phyloP scores from a whole-genome alignment of 2,888 invertebrate genomes.

The Hipparchia sbordonii region DNA sequence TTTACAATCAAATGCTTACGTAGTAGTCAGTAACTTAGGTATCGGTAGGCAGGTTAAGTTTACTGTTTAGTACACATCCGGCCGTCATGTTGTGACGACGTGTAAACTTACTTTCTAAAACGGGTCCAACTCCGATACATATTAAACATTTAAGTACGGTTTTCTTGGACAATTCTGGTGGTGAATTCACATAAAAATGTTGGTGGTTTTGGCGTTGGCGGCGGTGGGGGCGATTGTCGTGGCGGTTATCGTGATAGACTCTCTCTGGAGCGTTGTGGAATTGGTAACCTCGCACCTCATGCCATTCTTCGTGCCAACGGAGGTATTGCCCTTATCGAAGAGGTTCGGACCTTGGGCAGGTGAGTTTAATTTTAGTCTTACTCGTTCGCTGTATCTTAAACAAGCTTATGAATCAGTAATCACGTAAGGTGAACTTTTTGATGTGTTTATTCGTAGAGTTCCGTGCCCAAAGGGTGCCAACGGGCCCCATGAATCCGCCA shows the following conservation, averaged over 20 bases:
- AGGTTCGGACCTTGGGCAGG: constrained; percentile 95
- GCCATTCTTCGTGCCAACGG: constrained; percentile 85
- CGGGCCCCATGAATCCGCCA: no score
- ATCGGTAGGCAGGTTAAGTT: constrained; percentile 30
- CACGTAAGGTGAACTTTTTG: constrained; percentile 17
- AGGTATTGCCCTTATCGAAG: constrained; percentile 83
- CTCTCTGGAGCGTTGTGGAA: constrained; percentile 84
- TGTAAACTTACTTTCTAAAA: constrained; percentile 33
- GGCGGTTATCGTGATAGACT: constrained; percentile 78
- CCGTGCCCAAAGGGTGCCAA: no score
- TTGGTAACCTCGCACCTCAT: constrained; percentile 84
- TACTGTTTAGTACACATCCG: constrained; percentile 48
- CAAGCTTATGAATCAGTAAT: no score
- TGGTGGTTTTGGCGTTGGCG: constrained; percentile 52
- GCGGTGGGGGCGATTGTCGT: constrained; percentile 79
- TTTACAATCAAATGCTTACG: constrained; percentile 10
- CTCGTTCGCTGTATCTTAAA: no score
- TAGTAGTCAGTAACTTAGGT: not conserved
- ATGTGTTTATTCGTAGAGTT: not conserved
- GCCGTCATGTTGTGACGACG: constrained; percentile 48
- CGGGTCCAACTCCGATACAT: constrained; percentile 26
- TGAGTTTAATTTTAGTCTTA: constrained; percentile 65
- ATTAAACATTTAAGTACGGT: not conserved
- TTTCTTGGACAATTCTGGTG: not conserved
- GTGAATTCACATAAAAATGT: constrained; percentile 7